These are phyloP conservation scores for Limnephilus lunatus DNA, from an alignment of 2,888 invertebrate genomes.

Conservation along the genomic window DNA sequence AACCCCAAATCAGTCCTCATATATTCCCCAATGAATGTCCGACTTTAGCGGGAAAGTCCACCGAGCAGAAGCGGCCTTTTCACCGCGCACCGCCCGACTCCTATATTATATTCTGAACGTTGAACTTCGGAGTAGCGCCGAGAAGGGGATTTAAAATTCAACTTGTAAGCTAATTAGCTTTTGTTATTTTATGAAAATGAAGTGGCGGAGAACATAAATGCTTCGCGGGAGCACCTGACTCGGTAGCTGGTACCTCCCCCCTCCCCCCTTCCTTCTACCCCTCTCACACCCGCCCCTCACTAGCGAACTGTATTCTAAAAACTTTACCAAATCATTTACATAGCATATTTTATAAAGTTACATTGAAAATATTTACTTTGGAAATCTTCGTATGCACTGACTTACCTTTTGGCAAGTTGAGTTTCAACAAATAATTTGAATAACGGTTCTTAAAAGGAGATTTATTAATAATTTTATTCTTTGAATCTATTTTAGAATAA, in stretches of 20 bases:
- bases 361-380: constrained; percentile 38
- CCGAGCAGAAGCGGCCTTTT: constrained; percentile 2
- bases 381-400: constrained; percentile 19
- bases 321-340: constrained; percentile 65
- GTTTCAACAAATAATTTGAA: not conserved
- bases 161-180: constrained; percentile 73
- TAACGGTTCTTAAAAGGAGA: not conserved
- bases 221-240: constrained; percentile 38
- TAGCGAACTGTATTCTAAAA: constrained; percentile 53
- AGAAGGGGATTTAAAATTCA: constrained; percentile 63
- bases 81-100: not conserved
- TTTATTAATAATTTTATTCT: not conserved
- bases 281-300: not conserved
- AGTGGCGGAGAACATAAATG: constrained; percentile 67
- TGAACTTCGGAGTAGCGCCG: constrained; percentile 51
- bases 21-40: constrained; percentile 41
- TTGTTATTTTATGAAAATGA: constrained; percentile 78
- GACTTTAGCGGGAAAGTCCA: constrained; percentile 14
- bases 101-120: constrained; percentile 24
- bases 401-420: not conserved
- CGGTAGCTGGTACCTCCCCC: not conserved
- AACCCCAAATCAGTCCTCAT: not conserved
- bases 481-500: not conserved
- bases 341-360: constrained; percentile 60
- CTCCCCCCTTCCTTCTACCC: too few species aligned